Percentiles rank a stretch among this genome's conserved stretches.
Evolutionary conservation across 1,140 invertebrate species (phyloP).

Genomic region (Monomorium pharaonis): DNA sequence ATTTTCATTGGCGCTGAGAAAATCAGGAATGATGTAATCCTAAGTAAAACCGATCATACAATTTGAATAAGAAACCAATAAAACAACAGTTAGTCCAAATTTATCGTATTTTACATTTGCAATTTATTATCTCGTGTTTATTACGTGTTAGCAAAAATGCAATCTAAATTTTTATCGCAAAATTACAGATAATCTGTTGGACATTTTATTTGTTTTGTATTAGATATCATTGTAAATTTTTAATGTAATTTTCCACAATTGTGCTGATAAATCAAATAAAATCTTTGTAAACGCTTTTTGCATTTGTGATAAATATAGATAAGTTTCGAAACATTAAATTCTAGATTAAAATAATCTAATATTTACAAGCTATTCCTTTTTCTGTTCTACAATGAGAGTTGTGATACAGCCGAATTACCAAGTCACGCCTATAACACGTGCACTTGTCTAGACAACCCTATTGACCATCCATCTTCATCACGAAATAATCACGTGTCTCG

Average conservation of each 20-base stretch:
- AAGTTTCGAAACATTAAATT: neutral
- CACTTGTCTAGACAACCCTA: neutral
- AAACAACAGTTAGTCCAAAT: neutral
- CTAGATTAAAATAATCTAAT: neutral
- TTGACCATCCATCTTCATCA: neutral
- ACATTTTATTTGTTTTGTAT: neutral
- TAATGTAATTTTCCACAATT: neutral
- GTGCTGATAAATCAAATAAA: neutral
- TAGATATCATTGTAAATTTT: neutral
- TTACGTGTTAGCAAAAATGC: neutral
- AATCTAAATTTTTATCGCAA: neutral
- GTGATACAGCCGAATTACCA: neutral
- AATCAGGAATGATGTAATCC: neutral
- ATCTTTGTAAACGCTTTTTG: neutral
- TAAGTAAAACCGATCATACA: neutral
- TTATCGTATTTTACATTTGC: neutral
- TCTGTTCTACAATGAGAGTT: neutral
- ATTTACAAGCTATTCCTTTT: neutral
- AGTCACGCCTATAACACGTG: conserved; percentile 21
- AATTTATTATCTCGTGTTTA: neutral
- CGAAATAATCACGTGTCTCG: conserved; percentile 56
- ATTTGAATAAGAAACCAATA: neutral
- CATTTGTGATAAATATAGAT: neutral
- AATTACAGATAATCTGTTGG: neutral
- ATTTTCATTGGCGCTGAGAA: neutral